Conservation (phyloP, 1,140 invertebrate species). For the Lysiphlebus fabarum region DNA sequence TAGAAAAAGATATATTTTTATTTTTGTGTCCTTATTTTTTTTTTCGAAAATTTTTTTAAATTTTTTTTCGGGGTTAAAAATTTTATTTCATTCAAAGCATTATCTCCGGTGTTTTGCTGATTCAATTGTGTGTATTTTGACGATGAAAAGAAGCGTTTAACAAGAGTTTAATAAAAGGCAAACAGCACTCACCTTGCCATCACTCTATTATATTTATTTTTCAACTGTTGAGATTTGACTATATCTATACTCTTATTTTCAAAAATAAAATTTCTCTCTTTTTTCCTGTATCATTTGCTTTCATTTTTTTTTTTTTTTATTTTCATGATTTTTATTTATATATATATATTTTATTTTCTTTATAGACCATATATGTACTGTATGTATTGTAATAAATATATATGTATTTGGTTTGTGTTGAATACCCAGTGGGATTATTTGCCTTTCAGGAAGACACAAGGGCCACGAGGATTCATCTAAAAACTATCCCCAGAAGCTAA, state of each 20-base stretch:
- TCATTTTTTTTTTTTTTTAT: conserved; percentile 7
- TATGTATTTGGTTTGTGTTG: too few relatives aligned
- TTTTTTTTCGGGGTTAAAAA: conserved; percentile 15
- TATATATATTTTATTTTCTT: too few relatives aligned
- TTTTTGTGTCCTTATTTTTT: neutral
- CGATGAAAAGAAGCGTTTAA: conserved; percentile 52
- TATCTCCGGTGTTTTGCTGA: conserved; percentile 54
- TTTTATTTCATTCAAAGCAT: conserved; percentile 31
- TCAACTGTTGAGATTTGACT: too few relatives aligned
- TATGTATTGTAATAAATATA: too few relatives aligned
- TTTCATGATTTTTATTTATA: neutral
- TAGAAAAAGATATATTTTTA: neutral
- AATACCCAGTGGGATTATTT: conserved; percentile 13
- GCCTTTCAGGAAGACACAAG: conserved; percentile 12
- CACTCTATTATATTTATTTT: neutral
- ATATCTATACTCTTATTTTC: neutral
- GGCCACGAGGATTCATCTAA: too few relatives aligned
- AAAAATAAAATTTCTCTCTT: neutral
- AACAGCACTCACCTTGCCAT: conserved; percentile 35
- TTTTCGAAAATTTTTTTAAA: too few relatives aligned
- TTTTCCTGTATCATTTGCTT: neutral
- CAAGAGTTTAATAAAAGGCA: conserved; percentile 58
- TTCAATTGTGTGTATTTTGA: conserved; percentile 49
- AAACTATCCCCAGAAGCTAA: neutral
- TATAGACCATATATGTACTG: too few relatives aligned